phyloP scores from a whole-genome alignment of 2,888 invertebrate species.

The Machimus rusticus region DNA sequence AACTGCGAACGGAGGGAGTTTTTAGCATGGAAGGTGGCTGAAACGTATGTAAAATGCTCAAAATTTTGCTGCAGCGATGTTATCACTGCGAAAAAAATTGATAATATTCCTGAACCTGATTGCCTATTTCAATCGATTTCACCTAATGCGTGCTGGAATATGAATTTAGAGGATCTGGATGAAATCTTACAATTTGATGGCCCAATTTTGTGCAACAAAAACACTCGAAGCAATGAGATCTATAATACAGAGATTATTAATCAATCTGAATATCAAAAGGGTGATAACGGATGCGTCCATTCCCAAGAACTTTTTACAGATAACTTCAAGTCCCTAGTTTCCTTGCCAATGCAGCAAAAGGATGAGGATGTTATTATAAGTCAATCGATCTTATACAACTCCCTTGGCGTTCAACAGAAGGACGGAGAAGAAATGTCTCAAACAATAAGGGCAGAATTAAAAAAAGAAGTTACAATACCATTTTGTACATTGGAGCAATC shows the following conservation, averaged over 20 bases:
- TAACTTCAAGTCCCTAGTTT: background rate
- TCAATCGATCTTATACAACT: background rate
- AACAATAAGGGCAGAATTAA: background rate
- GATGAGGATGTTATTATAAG: background rate
- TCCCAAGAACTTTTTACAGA: background rate
- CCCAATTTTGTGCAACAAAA: background rate
- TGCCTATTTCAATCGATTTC: background rate
- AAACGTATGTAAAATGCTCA: slow-evolving; percentile 45
- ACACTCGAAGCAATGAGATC: background rate
- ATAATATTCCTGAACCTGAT: background rate
- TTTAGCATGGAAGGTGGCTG: slow-evolving; percentile 58
- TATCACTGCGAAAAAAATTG: background rate
- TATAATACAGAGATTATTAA: background rate
- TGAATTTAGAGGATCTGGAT: slow-evolving; percentile 50
- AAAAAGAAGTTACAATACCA: background rate
- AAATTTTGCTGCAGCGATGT: background rate
- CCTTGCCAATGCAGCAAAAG: background rate
- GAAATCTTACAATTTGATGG: slow-evolving; percentile 50
- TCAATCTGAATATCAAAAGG: background rate
- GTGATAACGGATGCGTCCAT: background rate
- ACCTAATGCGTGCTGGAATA: background rate
- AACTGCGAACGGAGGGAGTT: slow-evolving; percentile 53
- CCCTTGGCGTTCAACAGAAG: background rate
- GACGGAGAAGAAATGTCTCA: background rate
- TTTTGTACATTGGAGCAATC: background rate